A percentile compares a stretch with the other conserved stretches of the same genome.
Conservation (phyloP, 2,113 vertebrate species). For the Sylvilagus bachmani region DNA sequence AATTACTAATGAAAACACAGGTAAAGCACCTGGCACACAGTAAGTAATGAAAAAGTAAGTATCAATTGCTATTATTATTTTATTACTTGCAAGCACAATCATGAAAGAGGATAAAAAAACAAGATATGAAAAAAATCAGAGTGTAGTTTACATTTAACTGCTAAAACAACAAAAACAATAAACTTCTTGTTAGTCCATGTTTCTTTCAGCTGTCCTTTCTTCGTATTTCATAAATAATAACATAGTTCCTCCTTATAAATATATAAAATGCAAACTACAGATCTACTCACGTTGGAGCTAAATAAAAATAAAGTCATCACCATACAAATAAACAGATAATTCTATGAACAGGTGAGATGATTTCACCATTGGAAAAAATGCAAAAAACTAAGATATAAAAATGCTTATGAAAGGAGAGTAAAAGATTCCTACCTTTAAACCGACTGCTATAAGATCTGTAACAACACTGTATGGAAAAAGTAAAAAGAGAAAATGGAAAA, state of each 20-base stretch:
- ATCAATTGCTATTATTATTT: slow-evolving; percentile 34
- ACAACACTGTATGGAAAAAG: slow-evolving; percentile 86
- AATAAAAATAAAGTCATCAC: slow-evolving; percentile 56
- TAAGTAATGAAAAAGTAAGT: slow-evolving; percentile 15
- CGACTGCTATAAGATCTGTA: slow-evolving; percentile 86
- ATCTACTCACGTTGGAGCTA: slow-evolving; percentile 54
- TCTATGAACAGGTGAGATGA: slow-evolving; percentile 66
- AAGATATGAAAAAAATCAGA: slow-evolving; percentile 26
- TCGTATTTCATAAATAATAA: slow-evolving; percentile 40
- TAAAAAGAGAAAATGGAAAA: slow-evolving; percentile 85
- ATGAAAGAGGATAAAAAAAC: slow-evolving; percentile 41
- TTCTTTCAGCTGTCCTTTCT: neutral
- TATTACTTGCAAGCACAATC: slow-evolving; percentile 44
- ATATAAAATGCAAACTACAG: slow-evolving; percentile 58
- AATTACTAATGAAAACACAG: slow-evolving; percentile 48
- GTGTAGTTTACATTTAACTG: neutral
- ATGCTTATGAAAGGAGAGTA: slow-evolving; percentile 81
- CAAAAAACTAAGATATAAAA: slow-evolving; percentile 74
- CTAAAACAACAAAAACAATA: slow-evolving; percentile 58
- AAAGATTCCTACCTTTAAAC: slow-evolving; percentile 86
- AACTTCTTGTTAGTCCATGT: neutral
- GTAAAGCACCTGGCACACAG: slow-evolving; percentile 30
- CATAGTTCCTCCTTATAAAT: slow-evolving; percentile 2
- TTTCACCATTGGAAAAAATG: slow-evolving; percentile 30
- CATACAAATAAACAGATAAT: slow-evolving; percentile 54